Percentiles rank a stretch among this genome's conserved stretches.
phyloP scores from a whole-genome alignment of 2,113 vertebrate species.

The Corynorhinus townsendii region DNA sequence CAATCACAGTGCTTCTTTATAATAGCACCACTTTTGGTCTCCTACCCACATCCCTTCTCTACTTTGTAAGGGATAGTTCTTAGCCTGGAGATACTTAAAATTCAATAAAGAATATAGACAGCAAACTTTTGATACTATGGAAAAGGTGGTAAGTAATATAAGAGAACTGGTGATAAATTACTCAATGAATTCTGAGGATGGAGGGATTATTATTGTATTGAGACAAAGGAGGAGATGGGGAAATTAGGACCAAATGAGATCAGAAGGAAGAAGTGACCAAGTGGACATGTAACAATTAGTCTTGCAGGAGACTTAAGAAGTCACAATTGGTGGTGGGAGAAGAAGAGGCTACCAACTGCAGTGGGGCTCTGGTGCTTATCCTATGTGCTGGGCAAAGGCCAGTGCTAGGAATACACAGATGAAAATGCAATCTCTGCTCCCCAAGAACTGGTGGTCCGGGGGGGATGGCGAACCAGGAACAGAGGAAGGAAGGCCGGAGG shows the following conservation, averaged over 20 bases:
- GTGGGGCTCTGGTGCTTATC: rapidly evolving
- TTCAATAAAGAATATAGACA: background rate
- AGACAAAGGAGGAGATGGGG: background rate
- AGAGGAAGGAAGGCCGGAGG: background rate
- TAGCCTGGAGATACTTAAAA: background rate
- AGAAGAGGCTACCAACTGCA: background rate
- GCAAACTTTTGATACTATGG: background rate
- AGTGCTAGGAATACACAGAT: background rate
- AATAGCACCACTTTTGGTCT: background rate
- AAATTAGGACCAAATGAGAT: background rate
- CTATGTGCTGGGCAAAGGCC: background rate
- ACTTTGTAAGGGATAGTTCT: background rate
- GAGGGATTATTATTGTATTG: background rate
- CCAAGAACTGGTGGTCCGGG: background rate
- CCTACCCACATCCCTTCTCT: background rate
- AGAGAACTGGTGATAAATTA: background rate
- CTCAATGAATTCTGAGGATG: background rate
- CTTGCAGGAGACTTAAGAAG: background rate
- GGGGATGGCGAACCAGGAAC: background rate
- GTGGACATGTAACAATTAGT: background rate
- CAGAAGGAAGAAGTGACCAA: background rate
- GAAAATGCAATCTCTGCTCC: background rate
- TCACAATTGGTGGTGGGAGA: too few species aligned
- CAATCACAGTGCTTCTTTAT: background rate
- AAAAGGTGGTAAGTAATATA: background rate